These are phyloP conservation scores for Brachymystax lenok DNA, from an alignment of 2,797 vertebrate species.

Conservation along the genomic window DNA sequence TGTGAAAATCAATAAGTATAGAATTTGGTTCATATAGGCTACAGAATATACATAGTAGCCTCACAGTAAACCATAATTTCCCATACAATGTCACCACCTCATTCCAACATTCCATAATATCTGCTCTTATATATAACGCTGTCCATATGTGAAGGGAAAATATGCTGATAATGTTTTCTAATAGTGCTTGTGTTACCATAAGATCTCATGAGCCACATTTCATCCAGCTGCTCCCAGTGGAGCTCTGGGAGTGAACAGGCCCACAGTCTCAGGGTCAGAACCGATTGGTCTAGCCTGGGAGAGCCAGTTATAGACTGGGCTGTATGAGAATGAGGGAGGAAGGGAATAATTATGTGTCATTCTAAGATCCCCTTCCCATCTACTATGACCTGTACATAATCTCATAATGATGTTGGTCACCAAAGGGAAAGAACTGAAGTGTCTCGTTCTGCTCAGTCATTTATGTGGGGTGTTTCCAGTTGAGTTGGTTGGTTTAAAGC, in stretches of 20 bases:
- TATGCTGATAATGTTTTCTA: slow-evolving; percentile 29
- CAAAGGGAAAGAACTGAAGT: neutral
- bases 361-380: neutral
- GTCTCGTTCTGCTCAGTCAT: neutral
- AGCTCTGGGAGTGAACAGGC: slow-evolving; percentile 10
- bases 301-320: neutral
- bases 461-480: neutral
- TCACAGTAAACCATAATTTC: slow-evolving; percentile 5
- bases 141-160: slow-evolving; percentile 28
- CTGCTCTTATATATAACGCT: slow-evolving; percentile 23
- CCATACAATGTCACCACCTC: slow-evolving; percentile 23
- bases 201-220: slow-evolving; percentile 38
- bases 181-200: slow-evolving; percentile 31
- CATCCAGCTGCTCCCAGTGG: slow-evolving; percentile 34
- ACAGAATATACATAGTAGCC: neutral
- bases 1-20: neutral
- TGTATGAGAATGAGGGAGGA: neutral
- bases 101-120: slow-evolving; percentile 31
- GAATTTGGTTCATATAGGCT: neutral
- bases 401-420: neutral
- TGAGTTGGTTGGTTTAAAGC: neutral
- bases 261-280: slow-evolving; percentile 20
- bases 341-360: neutral
- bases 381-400: neutral
- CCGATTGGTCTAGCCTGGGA: slow-evolving; percentile 17